Evolutionary conservation across 2,888 invertebrate genomes (phyloP).

Genomic region (Lithophane ornitopus): DNA sequence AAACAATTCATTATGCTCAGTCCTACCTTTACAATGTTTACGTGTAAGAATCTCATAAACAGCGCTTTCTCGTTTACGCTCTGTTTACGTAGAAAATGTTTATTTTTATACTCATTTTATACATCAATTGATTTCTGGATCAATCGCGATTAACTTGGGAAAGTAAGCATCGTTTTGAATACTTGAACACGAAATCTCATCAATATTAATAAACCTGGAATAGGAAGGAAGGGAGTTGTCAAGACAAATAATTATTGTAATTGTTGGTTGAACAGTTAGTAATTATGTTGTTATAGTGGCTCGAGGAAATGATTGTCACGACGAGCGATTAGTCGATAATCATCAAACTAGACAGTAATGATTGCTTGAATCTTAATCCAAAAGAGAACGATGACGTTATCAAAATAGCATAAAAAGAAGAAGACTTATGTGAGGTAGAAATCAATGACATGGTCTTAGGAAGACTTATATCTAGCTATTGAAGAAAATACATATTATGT

Average conservation of each 20-base stretch:
- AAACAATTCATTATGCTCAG: constrained; percentile 12
- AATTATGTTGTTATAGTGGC: constrained; percentile 1
- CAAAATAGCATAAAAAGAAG: no score
- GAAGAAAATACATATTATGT: neutral
- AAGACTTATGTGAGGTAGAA: neutral
- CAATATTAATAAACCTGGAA: constrained; percentile 41
- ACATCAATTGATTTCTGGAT: constrained; percentile 61
- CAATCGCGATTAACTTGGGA: constrained; percentile 44
- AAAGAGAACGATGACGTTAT: neutral
- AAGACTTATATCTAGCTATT: no score
- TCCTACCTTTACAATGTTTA: constrained; percentile 41
- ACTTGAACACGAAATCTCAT: constrained; percentile 36
- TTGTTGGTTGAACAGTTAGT: constrained; percentile 17
- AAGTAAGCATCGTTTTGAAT: constrained; percentile 30
- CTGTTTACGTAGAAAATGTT: constrained; percentile 62
- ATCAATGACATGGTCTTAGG: neutral
- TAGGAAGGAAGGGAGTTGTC: constrained; percentile 51
- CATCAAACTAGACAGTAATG: neutral
- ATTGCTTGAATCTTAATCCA: neutral
- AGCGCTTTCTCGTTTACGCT: constrained; percentile 61
- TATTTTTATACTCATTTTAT: constrained; percentile 56
- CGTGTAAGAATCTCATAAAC: constrained; percentile 63
- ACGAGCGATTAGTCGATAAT: neutral
- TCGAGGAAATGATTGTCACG: constrained; percentile 4
- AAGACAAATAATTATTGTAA: constrained; percentile 39